Percentiles rank a stretch among this genome's conserved stretches.
Conservation (phyloP, 2,888 invertebrate genomes). For the Eueremaeus valkanovi region DNA sequence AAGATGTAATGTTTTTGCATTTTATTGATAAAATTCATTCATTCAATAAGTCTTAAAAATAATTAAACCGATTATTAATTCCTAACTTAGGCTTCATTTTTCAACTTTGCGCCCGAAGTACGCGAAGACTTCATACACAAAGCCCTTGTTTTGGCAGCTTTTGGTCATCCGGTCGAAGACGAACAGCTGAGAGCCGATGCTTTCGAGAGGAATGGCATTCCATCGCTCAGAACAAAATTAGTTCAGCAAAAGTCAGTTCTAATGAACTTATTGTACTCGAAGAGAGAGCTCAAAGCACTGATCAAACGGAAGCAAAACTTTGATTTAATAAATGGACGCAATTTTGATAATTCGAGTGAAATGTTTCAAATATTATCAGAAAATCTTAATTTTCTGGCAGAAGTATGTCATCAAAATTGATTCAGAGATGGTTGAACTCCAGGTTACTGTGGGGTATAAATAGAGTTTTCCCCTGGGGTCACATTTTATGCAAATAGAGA, state of each 20-base stretch:
- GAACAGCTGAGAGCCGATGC: background rate
- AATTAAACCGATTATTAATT: background rate
- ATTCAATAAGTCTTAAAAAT: background rate
- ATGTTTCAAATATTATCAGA: background rate
- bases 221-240: background rate
- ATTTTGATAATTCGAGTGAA: background rate
- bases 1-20: background rate
- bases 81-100: background rate
- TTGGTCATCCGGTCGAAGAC: slow-evolving; percentile 26
- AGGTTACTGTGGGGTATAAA: too few relatives aligned
- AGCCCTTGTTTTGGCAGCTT: background rate
- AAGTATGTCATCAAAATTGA: background rate
- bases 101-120: slow-evolving; percentile 7
- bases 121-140: background rate
- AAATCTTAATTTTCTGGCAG: background rate
- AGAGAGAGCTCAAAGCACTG: background rate
- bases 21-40: background rate
- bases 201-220: background rate
- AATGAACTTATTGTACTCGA: background rate
- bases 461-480: too few relatives aligned
- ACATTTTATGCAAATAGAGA: too few relatives aligned
- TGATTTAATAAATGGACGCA: background rate
- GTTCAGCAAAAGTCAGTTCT: background rate
- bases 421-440: too few relatives aligned
- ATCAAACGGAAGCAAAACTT: background rate